Percentiles rank a stretch among this genome's conserved stretches.
Conservation (phyloP, 2,888 invertebrate species). For the Epiblema foenella region DNA sequence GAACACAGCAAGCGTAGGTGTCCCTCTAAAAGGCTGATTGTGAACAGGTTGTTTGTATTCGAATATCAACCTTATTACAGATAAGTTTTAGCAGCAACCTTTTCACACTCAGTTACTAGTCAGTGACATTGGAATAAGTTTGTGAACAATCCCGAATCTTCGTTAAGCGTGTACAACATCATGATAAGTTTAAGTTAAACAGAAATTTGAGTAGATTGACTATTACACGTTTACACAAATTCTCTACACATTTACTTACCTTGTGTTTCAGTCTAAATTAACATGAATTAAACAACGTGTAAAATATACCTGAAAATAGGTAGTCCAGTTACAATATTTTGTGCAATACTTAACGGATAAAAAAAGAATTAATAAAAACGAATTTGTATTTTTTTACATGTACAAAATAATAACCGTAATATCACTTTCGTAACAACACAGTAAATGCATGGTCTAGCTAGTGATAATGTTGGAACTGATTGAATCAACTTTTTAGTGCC, state of each 20-base stretch:
- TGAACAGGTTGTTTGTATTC: not conserved
- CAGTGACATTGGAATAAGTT: slow-evolving; percentile 4
- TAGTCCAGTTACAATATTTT: too few relatives aligned
- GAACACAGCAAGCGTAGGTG: slow-evolving; percentile 52
- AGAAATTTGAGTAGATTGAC: too few relatives aligned
- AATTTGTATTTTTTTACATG: too few relatives aligned
- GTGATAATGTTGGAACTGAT: too few relatives aligned
- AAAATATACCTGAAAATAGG: too few relatives aligned
- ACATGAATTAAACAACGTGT: too few relatives aligned
- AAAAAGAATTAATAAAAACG: too few relatives aligned
- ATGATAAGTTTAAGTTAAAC: not conserved
- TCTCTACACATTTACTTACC: not conserved
- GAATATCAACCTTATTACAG: not conserved
- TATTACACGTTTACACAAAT: not conserved
- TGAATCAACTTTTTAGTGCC: too few relatives aligned
- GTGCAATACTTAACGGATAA: too few relatives aligned
- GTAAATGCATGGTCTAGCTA: not conserved
- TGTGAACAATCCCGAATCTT: not conserved
- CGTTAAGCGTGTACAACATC: not conserved
- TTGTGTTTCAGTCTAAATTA: not conserved
- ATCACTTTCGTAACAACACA: not conserved
- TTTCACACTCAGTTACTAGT: not conserved
- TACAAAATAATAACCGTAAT: not conserved
- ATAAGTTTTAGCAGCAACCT: not conserved
- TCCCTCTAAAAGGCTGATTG: slow-evolving; percentile 14